Evolutionary conservation across 1,140 invertebrate species (phyloP), one percentile per base, ranked within the genome.

Genomic region (Drosophila yakuba): DNA sequence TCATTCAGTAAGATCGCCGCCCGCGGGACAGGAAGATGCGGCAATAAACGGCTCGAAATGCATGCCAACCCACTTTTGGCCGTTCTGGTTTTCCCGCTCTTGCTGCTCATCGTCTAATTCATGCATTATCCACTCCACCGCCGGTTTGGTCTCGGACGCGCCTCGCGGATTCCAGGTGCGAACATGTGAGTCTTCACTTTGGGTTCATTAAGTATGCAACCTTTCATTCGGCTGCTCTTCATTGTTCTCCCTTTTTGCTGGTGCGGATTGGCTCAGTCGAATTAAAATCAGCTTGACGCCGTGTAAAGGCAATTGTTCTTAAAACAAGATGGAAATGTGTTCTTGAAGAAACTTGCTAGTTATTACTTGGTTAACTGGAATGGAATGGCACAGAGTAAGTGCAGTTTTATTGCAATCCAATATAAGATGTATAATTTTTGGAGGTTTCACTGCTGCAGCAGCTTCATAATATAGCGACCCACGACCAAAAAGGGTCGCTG

Each of bases 1-100:
- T 86, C 83, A 79, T 86, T 86, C 72, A 89, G 67, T 74, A 89
- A 75, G 67, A 78, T 62, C 72, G 52, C 32, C 32, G 43, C 36
- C 41, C 41, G 32, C 32, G 32, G 58, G 72, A 63, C 41, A 63
- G 55, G 63, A 85, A 82, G 83, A 86, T 82, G 83, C 75, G 78
- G 83, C 83, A 86, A 52, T 58, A 72, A 71, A 71, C 55, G 28
- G 63, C 63, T 48, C 38, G 50, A 63, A 28, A 60, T 32, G 82
- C 75, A 73, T 45, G 57, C 51, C 77, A 86, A 80, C 74, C 74
- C 74, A 85, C 68, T 75, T 85, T 86, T 62, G 47, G 58, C 28
- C 50, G 36, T 66, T 68, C 43, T 68, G 14, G 57, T 48, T 48
- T 39, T 56, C 5, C 41, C 35, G 59, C 14, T 28, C 14, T 51